Percentiles rank a stretch among this genome's conserved stretches.
Evolutionary conservation across 2,888 invertebrate genomes (phyloP).

Genomic region (Drepanosiphum platanoidis): DNA sequence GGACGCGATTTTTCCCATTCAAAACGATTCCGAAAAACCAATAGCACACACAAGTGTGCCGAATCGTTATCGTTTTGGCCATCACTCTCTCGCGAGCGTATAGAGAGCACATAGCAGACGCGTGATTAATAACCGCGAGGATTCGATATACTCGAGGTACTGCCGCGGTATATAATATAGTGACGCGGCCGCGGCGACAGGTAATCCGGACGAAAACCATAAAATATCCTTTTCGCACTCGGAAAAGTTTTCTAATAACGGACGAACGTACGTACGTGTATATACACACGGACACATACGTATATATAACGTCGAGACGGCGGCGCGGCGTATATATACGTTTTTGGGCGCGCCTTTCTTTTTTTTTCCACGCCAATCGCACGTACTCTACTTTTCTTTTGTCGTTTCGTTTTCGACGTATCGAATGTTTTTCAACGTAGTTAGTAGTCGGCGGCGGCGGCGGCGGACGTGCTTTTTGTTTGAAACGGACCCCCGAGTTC

Average conservation of each 20-base stretch:
- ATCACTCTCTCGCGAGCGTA: too few relatives aligned
- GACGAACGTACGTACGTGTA: background rate
- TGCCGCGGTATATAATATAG: background rate
- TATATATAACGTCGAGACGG: background rate
- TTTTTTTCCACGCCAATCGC: constrained; percentile 4
- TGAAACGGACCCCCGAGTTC: background rate
- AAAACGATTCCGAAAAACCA: too few relatives aligned
- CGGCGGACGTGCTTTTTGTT: constrained; percentile 40
- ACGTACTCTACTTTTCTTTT: background rate
- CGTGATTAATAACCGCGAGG: background rate
- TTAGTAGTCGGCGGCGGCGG: background rate
- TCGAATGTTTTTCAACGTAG: constrained; percentile 41
- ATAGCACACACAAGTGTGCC: too few relatives aligned
- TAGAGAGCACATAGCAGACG: background rate
- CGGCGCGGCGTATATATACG: background rate
- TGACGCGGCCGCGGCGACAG: background rate
- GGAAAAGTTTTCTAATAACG: background rate
- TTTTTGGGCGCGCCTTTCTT: background rate
- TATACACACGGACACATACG: background rate
- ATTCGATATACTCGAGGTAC: background rate
- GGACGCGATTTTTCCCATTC: too few relatives aligned
- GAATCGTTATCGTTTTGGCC: too few relatives aligned
- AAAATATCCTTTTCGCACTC: background rate
- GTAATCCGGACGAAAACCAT: constrained; percentile 3
- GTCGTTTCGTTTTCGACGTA: constrained; percentile 20